A percentile compares a stretch with the other conserved stretches of the same genome.
phyloP scores from a whole-genome alignment of 2,113 vertebrate genomes.

The Aythya baeri region DNA sequence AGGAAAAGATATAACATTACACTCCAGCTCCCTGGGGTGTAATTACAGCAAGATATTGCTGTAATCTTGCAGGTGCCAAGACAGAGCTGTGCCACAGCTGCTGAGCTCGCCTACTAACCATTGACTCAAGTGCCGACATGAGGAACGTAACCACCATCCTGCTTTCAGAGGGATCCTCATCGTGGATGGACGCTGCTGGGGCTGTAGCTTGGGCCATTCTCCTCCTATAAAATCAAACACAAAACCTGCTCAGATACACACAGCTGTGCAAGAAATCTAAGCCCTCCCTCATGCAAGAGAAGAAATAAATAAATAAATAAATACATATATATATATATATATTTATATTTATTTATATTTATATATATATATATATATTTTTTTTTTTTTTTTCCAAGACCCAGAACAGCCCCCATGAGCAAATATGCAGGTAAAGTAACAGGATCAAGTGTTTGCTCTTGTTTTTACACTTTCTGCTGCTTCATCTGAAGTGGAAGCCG shows the following conservation, averaged over 20 bases:
- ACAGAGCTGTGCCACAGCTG: neutral
- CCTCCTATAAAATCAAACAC: constrained; percentile 1
- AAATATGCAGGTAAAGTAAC: neutral
- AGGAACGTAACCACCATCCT: constrained; percentile 80
- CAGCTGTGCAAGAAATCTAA: neutral
- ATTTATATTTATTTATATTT: too few relatives aligned
- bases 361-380: too few relatives aligned
- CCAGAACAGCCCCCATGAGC: neutral
- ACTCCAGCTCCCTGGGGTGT: neutral
- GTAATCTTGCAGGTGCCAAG: neutral
- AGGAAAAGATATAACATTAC: neutral
- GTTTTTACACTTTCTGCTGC: neutral
- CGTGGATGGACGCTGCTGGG: constrained; percentile 3
- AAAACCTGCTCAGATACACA: neutral
- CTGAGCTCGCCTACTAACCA: constrained; percentile 72
- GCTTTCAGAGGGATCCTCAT: constrained; percentile 75
- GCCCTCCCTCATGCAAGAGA: accelerated
- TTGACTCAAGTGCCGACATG: constrained; percentile 83
- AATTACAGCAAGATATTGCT: neutral
- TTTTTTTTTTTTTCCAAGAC: too few relatives aligned
- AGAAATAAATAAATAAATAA: neutral
- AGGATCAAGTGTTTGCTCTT: neutral
- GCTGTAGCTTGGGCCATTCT: constrained; percentile 74
- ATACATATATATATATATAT: too few relatives aligned
- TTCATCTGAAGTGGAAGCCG: neutral